Evolutionary conservation across 2,113 vertebrate genomes (phyloP).

Genomic region (Rhinolophus ferrumequinum): DNA sequence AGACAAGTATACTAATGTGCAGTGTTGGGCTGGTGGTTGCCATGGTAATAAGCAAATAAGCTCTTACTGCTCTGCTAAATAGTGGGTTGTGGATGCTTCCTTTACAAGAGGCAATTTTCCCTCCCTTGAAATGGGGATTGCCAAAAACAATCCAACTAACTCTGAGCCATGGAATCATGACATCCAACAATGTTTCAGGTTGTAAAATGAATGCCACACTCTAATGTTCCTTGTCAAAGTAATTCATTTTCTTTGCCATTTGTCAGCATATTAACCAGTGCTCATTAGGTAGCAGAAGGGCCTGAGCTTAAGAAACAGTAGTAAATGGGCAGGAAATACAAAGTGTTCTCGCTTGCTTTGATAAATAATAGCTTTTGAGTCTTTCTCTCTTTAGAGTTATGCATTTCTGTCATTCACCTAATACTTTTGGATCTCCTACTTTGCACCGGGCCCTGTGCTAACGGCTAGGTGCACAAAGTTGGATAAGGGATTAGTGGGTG

Average conservation of each 20-base stretch:
- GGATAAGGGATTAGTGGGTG: not conserved
- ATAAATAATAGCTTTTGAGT: not conserved
- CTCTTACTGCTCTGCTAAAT: slow-evolving; percentile 65
- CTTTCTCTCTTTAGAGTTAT: not conserved
- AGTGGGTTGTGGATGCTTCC: slow-evolving; percentile 63
- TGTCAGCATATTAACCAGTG: slow-evolving; percentile 51
- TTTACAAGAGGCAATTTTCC: slow-evolving; percentile 73
- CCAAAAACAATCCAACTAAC: slow-evolving; percentile 63
- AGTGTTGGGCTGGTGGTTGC: slow-evolving; percentile 67
- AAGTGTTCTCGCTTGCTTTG: slow-evolving; percentile 14
- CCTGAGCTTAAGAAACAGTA: slow-evolving; percentile 37
- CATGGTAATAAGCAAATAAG: slow-evolving; percentile 78
- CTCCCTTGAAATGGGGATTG: slow-evolving; percentile 71
- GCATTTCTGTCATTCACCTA: slow-evolving; percentile 7
- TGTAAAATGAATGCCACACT: slow-evolving; percentile 46
- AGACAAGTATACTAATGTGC: slow-evolving; percentile 68
- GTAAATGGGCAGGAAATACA: not conserved
- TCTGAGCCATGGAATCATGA: slow-evolving; percentile 50
- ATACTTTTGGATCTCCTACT: not conserved
- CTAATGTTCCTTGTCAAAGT: slow-evolving; percentile 63
- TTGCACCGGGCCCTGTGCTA: not conserved
- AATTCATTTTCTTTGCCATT: slow-evolving; percentile 61
- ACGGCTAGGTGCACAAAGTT: not conserved
- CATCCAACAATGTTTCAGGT: slow-evolving; percentile 28
- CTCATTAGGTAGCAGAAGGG: slow-evolving; percentile 42